Conservation (phyloP, 2,113 vertebrate genomes). For the Argyrosomus japonicus region DNA sequence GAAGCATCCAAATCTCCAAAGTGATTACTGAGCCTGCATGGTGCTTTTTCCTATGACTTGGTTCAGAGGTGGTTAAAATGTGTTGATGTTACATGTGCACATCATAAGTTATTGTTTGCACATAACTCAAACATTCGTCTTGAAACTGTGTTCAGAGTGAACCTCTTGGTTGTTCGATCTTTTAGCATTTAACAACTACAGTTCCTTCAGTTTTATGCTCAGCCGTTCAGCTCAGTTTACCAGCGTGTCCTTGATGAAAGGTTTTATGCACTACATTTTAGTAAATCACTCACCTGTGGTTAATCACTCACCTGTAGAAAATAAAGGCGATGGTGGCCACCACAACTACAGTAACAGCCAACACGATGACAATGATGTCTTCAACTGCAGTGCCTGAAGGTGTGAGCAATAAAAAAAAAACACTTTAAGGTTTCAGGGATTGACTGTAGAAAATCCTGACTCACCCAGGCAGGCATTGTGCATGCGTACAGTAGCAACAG, state of each 20-base stretch:
- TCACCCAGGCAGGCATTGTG: too few relatives aligned
- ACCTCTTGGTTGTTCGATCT: background rate
- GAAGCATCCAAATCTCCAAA: background rate
- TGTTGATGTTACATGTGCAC: background rate
- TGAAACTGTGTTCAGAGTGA: background rate
- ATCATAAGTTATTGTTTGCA: background rate
- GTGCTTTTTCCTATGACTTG: background rate
- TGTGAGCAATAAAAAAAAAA: background rate
- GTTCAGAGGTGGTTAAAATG: too few relatives aligned
- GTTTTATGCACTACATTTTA: background rate
- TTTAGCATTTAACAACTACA: too few relatives aligned
- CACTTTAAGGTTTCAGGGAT: background rate
- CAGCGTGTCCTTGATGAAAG: background rate
- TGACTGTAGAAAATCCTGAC: background rate
- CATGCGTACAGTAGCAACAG: too few relatives aligned
- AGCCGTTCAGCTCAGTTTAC: background rate
- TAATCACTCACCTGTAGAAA: constrained; percentile 80
- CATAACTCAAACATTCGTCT: background rate
- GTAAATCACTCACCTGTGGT: constrained; percentile 66
- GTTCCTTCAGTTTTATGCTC: too few relatives aligned
- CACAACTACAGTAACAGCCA: constrained; percentile 75
- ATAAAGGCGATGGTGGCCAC: constrained; percentile 82
- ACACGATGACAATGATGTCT: constrained; percentile 62
- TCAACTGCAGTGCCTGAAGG: background rate
- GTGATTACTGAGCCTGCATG: background rate